Base-by-base conservation (phyloP, 2,113 vertebrate species). In the Eidolon helvum region DNA sequence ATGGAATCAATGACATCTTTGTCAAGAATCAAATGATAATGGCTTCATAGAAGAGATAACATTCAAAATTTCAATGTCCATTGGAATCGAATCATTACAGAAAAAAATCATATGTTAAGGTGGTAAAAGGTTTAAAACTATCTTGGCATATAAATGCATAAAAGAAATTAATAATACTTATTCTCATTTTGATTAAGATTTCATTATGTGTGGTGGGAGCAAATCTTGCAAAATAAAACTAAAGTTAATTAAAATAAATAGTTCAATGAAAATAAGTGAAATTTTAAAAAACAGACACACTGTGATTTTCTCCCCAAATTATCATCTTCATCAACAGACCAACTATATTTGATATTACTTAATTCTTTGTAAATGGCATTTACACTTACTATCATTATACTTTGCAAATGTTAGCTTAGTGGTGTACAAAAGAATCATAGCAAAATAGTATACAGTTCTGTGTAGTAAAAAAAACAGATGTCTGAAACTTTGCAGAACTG, bases 91-190 rank as follows among this genome's bases (percentile, higher is more conserved):
- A 66, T 72, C 48, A 79, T 65, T 53, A 61, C 35, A 11, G 35
- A 24, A 85, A 92, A 65, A 22, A 91, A 91, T 57, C 19, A 38
- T 10, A 59, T 1, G 4, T 38, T 78, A 43, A 86, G 8, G 75
- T 63, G 1, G 19, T 69, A 80, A 90, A 77, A 53, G 1, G 3
- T 45, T 83, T 82, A 43, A 57, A 90, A 53, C 2, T 94, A n/a
- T 75, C 16, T 75, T 57, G 12, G 57, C 28, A 86, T 68, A 38
- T 35, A 72, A 87, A 92, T 59, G 22, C 3, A 87, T 26, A 83
- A 94, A 87, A 8, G n/a, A 65, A 91, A 92, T 78, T 95, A 83
- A 79, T 48, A 95, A 79, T 79, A 16, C 59, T 96, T 91, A 75
- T 85, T 93, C 5, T 4, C 6, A 86, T 86, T 90, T 91, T 97